Evolutionary conservation across 2,797 vertebrate species (phyloP).

Genomic region (Gallinago nigripennis): DNA sequence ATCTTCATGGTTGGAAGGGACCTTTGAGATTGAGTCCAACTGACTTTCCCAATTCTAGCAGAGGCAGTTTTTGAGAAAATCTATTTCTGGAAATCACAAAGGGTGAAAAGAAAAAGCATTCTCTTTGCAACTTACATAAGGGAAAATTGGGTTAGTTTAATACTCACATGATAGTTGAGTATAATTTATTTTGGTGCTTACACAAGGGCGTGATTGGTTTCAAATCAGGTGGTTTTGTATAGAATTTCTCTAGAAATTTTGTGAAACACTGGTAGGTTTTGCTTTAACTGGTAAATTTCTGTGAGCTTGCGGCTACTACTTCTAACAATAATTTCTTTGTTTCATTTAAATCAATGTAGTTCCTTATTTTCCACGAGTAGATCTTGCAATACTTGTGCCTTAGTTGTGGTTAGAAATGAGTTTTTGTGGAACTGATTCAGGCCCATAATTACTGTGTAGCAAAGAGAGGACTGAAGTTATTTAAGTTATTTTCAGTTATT

Average conservation of each 20-base stretch:
- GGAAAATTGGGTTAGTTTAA: not conserved
- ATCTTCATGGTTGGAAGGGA: too few relatives aligned
- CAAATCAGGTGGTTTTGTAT: not conserved
- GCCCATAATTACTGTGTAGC: not conserved
- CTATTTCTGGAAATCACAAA: not conserved
- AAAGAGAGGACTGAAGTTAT: not conserved
- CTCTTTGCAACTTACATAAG: not conserved
- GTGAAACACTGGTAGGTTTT: not conserved
- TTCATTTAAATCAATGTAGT: not conserved
- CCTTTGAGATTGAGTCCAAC: too few relatives aligned
- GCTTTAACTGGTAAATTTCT: not conserved
- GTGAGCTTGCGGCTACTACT: not conserved
- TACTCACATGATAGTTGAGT: not conserved
- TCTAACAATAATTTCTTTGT: not conserved
- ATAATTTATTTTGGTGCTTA: not conserved
- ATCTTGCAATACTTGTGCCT: not conserved
- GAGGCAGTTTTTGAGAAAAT: not conserved
- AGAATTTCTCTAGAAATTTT: not conserved
- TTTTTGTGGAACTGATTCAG: not conserved
- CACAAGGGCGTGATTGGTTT: not conserved
- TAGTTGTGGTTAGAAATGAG: not conserved
- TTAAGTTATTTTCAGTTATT: slow-evolving; percentile 13
- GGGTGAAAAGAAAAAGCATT: not conserved
- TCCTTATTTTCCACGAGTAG: not conserved
- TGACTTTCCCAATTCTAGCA: not conserved